Conservation (phyloP, 2,797 vertebrate genomes). For the Aulostomus chinensis region DNA sequence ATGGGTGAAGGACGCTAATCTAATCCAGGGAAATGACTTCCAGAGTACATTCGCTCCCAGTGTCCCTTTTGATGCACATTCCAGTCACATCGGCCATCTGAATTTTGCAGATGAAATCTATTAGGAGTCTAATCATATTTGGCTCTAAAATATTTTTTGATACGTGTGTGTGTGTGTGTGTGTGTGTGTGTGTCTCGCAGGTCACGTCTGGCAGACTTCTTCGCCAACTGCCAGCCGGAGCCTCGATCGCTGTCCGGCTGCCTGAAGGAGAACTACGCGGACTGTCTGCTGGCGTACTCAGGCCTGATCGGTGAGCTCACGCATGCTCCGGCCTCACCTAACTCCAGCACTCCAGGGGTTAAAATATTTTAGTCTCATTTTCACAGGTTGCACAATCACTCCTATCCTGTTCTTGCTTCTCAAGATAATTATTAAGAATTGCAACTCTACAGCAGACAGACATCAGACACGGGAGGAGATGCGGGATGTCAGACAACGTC, state of each 20-base stretch:
- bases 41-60: conserved; percentile 31
- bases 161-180: conserved; percentile 15
- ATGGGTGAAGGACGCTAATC: conserved; percentile 42
- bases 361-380: background rate
- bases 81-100: conserved; percentile 29
- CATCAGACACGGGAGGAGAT: no score
- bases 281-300: conserved; percentile 96
- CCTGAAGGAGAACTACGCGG: conserved; percentile 96
- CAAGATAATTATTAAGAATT: no score
- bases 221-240: conserved; percentile 95
- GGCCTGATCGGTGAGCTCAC: conserved; percentile 92
- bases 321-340: no score
- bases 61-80: conserved; percentile 19
- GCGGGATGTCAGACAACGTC: no score
- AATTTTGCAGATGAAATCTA: conserved; percentile 6
- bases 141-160: conserved; percentile 14
- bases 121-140: conserved; percentile 13
- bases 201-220: conserved; percentile 97
- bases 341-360: no score
- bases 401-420: no score
- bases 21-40: conserved; percentile 51
- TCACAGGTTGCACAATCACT: no score
- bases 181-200: conserved; percentile 67
- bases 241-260: conserved; percentile 91
- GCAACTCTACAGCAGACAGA: no score